Base-by-base conservation (phyloP, 2,797 vertebrate species). In the Avahi laniger region DNA sequence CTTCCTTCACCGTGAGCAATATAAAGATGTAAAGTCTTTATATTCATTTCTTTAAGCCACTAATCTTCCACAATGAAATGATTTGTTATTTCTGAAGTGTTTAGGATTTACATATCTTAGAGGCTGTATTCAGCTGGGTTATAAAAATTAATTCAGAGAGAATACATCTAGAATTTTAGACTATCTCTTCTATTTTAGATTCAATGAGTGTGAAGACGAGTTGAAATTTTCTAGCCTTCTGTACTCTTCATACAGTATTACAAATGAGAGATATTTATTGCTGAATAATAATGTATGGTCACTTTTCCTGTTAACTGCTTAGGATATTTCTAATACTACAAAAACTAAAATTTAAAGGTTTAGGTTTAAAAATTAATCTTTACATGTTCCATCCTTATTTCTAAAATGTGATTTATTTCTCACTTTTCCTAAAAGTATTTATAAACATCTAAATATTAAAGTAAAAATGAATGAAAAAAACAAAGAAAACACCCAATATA, bases 101-200 rank as follows among this genome's bases (percentile, higher is more conserved):
- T 91, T 96, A 92, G 92, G 92, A 97, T 97, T 98, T 97, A 83
- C 93, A 96, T 97, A 96, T 96, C 78, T 97, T 97, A 92, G 76
- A 96, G 57, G 63, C 26, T 41, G 94, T 95, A 95, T 92, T 96
- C 92, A 91, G 87, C 59, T 93, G 91, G 87, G 92, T 94, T 95
- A 76, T 95, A 93, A 94, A 97, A 95, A 94, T 93, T 94, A 93
- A 96, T 95, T 95, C 93, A 91, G 93, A 94, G 89, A 87, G 88
- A 93, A 85, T 59, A 67, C 48, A 84, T 86, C 70, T 86, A 83
- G 90, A 95, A 94, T 96, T 96, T 96, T 93, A 82, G 80, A 52
- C 41, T 65, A 57, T 89, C 48, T 93, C 50, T 15, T 93, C 76
- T 95, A 43, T 92, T 96, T 96, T 84, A 92, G 88, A 94, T 80